These are phyloP conservation scores for Cuniculus paca DNA, from an alignment of 2,797 vertebrate species.

Conservation along the genomic window DNA sequence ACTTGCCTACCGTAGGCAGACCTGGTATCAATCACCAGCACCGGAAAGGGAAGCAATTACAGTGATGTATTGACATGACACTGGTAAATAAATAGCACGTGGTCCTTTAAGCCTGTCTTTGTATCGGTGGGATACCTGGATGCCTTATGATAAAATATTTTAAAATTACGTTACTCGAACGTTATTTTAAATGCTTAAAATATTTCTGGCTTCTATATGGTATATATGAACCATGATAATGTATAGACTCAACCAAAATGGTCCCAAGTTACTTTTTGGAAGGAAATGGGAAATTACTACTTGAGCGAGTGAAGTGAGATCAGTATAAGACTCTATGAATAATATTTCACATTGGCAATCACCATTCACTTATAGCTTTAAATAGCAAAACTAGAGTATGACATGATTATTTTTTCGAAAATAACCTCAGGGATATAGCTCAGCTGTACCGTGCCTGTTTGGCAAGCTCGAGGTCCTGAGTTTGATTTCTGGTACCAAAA, in stretches of 20 bases:
- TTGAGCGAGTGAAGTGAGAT: not conserved
- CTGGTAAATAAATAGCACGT: not conserved
- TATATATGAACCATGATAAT: not conserved
- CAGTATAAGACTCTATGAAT: not conserved
- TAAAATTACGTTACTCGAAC: not conserved
- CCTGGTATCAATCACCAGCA: not conserved
- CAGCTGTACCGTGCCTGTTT: no score
- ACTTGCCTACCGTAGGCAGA: no score
- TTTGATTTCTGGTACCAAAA: no score
- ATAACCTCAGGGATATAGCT: not conserved
- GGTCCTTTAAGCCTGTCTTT: not conserved
- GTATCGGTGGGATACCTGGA: not conserved
- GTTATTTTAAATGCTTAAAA: not conserved
- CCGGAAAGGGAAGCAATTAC: not conserved
- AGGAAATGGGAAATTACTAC: not conserved
- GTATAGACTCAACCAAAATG: not conserved
- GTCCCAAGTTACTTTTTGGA: not conserved
- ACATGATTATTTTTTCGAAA: slow-evolving; percentile 39
- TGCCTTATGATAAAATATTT: not conserved
- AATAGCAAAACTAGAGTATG: not conserved
- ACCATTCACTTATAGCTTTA: slow-evolving; percentile 1
- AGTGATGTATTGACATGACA: not conserved
- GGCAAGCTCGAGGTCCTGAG: no score
- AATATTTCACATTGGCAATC: slow-evolving; percentile 24
- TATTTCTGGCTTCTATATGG: not conserved